Percentiles rank a stretch among this genome's conserved stretches.
Conservation (phyloP, 2,797 vertebrate species). For the Bovichtus variegatus region DNA sequence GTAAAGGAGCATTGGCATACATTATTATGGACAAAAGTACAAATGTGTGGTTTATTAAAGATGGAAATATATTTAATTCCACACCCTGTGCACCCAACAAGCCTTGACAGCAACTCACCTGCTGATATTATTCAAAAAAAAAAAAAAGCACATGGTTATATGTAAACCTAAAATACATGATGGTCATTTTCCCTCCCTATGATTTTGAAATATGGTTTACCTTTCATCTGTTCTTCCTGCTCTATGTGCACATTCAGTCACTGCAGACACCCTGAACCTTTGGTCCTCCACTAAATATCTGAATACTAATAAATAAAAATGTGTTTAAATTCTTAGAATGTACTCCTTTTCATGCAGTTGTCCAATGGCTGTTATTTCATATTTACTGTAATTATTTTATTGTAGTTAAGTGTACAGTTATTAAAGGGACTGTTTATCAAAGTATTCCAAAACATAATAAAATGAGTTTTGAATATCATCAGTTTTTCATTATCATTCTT, state of each 20-base stretch:
- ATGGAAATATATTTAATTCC: slow-evolving; percentile 13
- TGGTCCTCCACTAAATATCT: slow-evolving; percentile 36
- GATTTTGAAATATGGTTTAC: slow-evolving; percentile 31
- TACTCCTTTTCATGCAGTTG: slow-evolving; percentile 62
- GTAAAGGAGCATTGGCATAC: not conserved
- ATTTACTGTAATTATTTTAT: slow-evolving; percentile 78
- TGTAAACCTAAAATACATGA: slow-evolving; percentile 9
- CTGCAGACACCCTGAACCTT: slow-evolving; percentile 44
- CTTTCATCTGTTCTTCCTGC: slow-evolving; percentile 36
- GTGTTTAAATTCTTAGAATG: slow-evolving; percentile 57
- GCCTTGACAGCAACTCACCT: slow-evolving; percentile 42
- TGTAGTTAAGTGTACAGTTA: slow-evolving; percentile 84
- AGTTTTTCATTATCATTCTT: slow-evolving; percentile 38
- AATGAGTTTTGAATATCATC: slow-evolving; percentile 78
- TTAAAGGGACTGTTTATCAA: slow-evolving; percentile 76
- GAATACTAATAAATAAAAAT: slow-evolving; percentile 37
- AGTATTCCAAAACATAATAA: slow-evolving; percentile 75
- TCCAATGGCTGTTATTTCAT: slow-evolving; percentile 73
- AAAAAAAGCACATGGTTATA: slow-evolving; percentile 53
- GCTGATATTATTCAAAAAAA: slow-evolving; percentile 47
- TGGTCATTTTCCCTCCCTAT: slow-evolving; percentile 33
- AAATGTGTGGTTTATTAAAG: slow-evolving; percentile 11
- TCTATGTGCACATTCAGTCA: slow-evolving; percentile 56
- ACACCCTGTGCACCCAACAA: slow-evolving; percentile 11
- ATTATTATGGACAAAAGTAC: slow-evolving; percentile 19